phyloP scores from a whole-genome alignment of 2,888 invertebrate species.

The Yponomeuta malinellus region DNA sequence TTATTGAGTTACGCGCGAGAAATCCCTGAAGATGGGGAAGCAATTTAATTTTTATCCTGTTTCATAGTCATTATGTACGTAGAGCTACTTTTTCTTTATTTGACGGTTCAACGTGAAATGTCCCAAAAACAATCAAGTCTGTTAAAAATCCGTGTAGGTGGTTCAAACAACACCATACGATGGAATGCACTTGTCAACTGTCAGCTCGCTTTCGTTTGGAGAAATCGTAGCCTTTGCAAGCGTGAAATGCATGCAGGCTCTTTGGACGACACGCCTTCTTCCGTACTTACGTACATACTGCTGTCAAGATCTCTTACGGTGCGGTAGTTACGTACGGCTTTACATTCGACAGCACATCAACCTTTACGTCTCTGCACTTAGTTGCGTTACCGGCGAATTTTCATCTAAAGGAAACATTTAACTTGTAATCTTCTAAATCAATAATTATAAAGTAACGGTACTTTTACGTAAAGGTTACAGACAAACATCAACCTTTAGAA shows the following conservation, averaged over 20 bases:
- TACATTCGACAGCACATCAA: too few relatives aligned
- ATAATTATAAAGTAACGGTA: too few relatives aligned
- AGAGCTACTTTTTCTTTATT: not conserved
- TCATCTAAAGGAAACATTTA: too few relatives aligned
- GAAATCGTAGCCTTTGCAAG: constrained; percentile 35
- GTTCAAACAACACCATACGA: not conserved
- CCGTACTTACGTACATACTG: not conserved
- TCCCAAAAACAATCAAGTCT: not conserved
- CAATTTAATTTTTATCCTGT: too few relatives aligned
- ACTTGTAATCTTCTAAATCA: too few relatives aligned
- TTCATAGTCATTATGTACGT: too few relatives aligned
- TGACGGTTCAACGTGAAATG: not conserved
- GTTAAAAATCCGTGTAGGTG: not conserved
- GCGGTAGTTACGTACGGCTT: too few relatives aligned
- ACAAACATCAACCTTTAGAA: too few relatives aligned
- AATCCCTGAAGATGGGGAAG: not conserved
- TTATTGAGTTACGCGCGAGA: not conserved
- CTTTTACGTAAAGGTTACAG: too few relatives aligned
- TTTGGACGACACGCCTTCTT: constrained; percentile 1
- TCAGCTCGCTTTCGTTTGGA: constrained; percentile 27
- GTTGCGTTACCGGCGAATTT: too few relatives aligned
- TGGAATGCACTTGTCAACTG: constrained; percentile 7
- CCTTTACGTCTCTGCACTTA: too few relatives aligned
- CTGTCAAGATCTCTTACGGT: too few relatives aligned
- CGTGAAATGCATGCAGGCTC: constrained; percentile 20